Evolutionary conservation across 2,888 invertebrate genomes (phyloP).

Genomic region (Heliconius hortense): DNA sequence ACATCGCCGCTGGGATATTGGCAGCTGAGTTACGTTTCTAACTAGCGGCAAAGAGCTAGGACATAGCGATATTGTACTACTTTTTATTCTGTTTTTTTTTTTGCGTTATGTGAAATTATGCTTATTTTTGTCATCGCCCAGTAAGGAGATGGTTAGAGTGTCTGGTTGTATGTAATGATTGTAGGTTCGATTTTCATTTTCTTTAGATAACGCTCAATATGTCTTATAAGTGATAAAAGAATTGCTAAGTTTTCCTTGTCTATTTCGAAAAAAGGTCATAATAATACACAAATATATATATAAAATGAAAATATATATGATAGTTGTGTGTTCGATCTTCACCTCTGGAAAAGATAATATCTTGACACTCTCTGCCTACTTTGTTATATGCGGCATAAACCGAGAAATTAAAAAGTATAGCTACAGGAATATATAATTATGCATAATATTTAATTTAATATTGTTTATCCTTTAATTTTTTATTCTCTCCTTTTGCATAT

Average conservation of each 20-base stretch:
- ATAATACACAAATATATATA: no score
- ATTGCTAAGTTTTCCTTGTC: not conserved
- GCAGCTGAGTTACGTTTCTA: conserved; percentile 76
- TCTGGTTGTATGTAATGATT: no score
- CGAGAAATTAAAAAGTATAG: no score
- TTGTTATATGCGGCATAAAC: no score
- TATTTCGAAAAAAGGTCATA: not conserved
- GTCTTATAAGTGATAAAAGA: no score
- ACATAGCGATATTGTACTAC: conserved; percentile 69
- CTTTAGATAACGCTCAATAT: not conserved
- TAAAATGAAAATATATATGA: no score
- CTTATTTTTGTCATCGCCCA: not conserved
- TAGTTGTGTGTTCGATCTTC: no score
- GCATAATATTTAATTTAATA: not conserved
- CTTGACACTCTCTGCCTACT: no score
- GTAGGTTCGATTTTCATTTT: not conserved
- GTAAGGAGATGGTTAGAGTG: no score
- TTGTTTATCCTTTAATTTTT: not conserved
- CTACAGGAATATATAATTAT: not conserved
- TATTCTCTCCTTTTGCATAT: not conserved
- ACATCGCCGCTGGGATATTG: conserved; percentile 77
- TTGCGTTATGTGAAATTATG: conserved; percentile 41
- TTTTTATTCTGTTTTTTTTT: conserved; percentile 72
- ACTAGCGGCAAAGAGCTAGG: conserved; percentile 67
- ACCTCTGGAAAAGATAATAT: no score